Evolutionary conservation across 2,797 vertebrate species (phyloP).

Genomic region (Delichon dasypus): DNA sequence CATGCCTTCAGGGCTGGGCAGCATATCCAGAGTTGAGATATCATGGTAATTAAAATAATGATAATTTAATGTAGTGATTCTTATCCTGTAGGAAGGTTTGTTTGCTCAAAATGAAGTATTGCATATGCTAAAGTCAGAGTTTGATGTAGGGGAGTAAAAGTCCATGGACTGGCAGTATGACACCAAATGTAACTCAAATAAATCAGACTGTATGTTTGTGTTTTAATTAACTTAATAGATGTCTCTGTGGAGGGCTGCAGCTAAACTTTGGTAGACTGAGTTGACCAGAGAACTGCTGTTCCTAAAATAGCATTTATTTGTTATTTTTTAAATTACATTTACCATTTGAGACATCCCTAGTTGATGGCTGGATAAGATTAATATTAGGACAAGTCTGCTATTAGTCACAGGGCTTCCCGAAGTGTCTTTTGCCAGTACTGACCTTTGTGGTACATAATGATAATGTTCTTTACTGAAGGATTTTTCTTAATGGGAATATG

Average conservation of each 20-base stretch:
- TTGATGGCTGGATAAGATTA: slow-evolving; percentile 6
- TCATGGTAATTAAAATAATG: slow-evolving; percentile 17
- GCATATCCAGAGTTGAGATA: neutral
- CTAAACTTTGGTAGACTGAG: neutral
- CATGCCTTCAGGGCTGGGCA: neutral
- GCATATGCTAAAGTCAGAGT: neutral
- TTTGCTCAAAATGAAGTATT: slow-evolving; percentile 22
- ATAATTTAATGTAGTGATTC: slow-evolving; percentile 21
- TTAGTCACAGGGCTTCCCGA: neutral
- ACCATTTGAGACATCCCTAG: neutral
- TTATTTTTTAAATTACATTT: slow-evolving; percentile 39
- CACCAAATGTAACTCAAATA: neutral
- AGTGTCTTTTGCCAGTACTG: neutral
- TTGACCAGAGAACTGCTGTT: slow-evolving; percentile 14
- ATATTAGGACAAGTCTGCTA: neutral
- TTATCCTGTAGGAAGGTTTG: slow-evolving; percentile 2
- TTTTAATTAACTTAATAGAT: slow-evolving; percentile 15
- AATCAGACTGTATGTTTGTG: neutral
- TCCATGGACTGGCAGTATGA: neutral
- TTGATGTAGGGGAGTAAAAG: neutral
- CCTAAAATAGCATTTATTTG: slow-evolving; percentile 20
- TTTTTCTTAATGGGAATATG: neutral
- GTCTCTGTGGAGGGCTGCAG: neutral
- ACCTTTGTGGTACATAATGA: neutral
- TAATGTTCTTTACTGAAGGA: neutral